Conservation (phyloP, 2,113 vertebrate species). For the Geothlypis trichas region DNA sequence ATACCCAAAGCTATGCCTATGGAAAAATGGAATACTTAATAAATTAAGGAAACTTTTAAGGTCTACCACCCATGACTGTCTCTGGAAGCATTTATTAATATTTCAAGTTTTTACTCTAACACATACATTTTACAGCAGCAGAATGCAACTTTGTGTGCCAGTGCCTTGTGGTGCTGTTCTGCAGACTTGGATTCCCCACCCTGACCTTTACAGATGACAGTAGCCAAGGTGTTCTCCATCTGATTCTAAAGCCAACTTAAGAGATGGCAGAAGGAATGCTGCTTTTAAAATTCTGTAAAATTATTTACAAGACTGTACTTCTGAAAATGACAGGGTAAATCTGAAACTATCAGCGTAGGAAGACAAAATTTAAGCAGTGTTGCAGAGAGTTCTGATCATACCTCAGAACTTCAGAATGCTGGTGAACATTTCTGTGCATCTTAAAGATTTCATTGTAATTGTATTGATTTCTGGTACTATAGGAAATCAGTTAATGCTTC, state of each 20-base stretch:
- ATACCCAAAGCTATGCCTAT: background rate
- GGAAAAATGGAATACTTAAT: conserved; percentile 24
- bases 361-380: background rate
- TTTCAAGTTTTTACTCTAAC: background rate
- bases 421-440: background rate
- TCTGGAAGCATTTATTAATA: conserved; percentile 43
- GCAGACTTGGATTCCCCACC: background rate
- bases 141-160: background rate
- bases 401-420: background rate
- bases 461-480: background rate
- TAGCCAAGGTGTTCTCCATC: background rate
- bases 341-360: background rate
- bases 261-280: background rate
- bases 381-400: background rate
- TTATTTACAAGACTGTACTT: background rate
- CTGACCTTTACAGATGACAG: background rate
- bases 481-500: background rate
- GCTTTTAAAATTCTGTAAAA: background rate
- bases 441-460: background rate
- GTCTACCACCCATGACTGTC: background rate
- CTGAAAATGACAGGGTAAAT: background rate
- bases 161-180: background rate
- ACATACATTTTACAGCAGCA: background rate
- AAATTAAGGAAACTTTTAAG: conserved; percentile 37
- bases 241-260: background rate